These are phyloP conservation scores for Syngnathus scovelli DNA, from an alignment of 2,113 vertebrate genomes.

Conservation along the genomic window DNA sequence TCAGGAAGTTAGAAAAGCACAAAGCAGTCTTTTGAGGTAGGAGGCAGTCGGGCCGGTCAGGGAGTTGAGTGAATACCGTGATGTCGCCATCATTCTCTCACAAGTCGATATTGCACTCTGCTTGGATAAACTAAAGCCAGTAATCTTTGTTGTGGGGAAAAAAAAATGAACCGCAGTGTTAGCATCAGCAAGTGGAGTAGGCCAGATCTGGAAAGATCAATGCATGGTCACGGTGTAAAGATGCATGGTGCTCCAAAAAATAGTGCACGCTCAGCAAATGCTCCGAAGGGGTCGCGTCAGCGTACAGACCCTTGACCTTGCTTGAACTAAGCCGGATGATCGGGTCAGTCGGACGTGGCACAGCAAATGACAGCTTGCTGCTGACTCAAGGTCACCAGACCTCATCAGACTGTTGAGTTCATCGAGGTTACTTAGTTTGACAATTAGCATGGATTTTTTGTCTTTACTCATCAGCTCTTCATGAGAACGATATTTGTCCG, in stretches of 20 bases:
- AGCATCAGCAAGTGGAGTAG: not conserved
- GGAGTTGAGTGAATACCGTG: not conserved
- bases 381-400: constrained; percentile 17
- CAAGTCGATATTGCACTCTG: not conserved
- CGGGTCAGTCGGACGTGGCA: not conserved
- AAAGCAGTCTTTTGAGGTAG: not conserved
- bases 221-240: constrained; percentile 10
- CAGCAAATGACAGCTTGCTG: not conserved
- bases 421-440: no score
- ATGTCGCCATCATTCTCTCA: not conserved
- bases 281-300: constrained; percentile 15
- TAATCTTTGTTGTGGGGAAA: not conserved
- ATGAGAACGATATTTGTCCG: no score
- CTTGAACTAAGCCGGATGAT: constrained; percentile 13
- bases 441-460: no score
- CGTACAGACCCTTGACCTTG: not conserved
- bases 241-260: constrained; percentile 29
- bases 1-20: no score
- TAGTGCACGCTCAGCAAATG: constrained; percentile 41
- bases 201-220: constrained; percentile 21
- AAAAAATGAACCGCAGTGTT: not conserved
- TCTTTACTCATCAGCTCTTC: no score
- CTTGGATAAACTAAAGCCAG: not conserved
- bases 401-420: no score
- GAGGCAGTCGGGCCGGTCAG: not conserved